These are phyloP conservation scores for Agapornis canus DNA, from an alignment of 2,797 vertebrate genomes.

Conservation along the genomic window DNA sequence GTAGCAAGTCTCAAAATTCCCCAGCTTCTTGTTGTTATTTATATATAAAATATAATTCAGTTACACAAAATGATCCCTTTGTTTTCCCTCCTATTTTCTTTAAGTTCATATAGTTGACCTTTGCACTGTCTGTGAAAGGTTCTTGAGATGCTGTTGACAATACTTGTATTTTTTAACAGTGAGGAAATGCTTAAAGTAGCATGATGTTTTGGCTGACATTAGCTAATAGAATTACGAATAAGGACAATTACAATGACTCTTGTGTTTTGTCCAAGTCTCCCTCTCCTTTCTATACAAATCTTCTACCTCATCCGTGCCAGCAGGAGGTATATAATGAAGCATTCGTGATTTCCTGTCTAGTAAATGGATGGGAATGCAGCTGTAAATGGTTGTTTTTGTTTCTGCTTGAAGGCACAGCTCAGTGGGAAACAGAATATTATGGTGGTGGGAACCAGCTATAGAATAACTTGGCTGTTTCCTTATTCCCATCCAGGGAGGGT, in stretches of 20 bases:
- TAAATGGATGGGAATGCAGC: conserved; percentile 57
- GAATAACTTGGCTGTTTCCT: conserved; percentile 52
- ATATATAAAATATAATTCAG: conserved; percentile 76
- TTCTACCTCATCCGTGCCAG: conserved; percentile 57
- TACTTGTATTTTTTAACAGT: not conserved
- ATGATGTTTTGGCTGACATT: conserved; percentile 19
- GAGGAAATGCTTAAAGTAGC: not conserved
- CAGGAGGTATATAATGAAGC: conserved; percentile 61
- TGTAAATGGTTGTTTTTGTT: conserved; percentile 46
- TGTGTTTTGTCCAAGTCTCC: conserved; percentile 36
- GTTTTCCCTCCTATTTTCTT: not conserved
- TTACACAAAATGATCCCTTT: not conserved
- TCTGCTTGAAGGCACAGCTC: conserved; percentile 53
- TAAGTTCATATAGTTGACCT: not conserved
- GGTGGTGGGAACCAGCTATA: conserved; percentile 55
- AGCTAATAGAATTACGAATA: conserved; percentile 23
- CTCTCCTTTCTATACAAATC: conserved; percentile 23
- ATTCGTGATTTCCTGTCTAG: conserved; percentile 40
- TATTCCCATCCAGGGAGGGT: conserved; percentile 12
- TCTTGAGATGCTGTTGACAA: not conserved
- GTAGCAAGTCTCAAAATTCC: conserved; percentile 57
- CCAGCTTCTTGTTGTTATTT: conserved; percentile 69
- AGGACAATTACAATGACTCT: conserved; percentile 47
- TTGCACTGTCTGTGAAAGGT: not conserved
- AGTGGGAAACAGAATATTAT: conserved; percentile 4